phyloP scores from a whole-genome alignment of 2,797 vertebrate species.

The Antrozous pallidus region DNA sequence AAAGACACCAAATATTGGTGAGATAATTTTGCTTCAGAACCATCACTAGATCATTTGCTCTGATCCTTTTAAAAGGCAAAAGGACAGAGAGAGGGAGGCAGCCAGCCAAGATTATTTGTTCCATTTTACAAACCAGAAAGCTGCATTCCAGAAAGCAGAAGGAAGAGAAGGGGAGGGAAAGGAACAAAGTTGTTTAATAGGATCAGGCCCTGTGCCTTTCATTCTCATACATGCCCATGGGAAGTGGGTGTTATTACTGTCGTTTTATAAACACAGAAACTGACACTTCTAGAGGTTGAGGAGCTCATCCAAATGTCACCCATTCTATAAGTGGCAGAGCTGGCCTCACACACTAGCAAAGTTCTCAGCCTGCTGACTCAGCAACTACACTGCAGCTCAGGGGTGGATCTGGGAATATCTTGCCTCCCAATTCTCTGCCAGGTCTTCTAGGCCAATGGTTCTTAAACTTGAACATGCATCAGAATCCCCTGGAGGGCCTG shows the following conservation, averaged over 20 bases:
- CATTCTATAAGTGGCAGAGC: background rate
- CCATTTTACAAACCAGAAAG: background rate
- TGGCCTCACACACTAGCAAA: background rate
- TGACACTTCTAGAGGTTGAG: background rate
- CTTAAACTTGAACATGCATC: background rate
- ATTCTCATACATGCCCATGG: background rate
- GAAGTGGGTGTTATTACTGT: background rate
- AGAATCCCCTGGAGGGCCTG: conserved; percentile 58
- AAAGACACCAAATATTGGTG: background rate
- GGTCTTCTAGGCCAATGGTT: conserved; percentile 4
- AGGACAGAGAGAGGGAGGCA: background rate
- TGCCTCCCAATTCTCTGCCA: background rate
- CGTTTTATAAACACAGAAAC: background rate
- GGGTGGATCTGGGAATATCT: background rate
- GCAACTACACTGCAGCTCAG: background rate
- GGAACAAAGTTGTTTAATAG: background rate
- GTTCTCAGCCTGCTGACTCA: conserved; percentile 21
- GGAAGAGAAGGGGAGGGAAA: background rate
- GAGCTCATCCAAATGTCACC: background rate
- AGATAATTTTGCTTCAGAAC: background rate
- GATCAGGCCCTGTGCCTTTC: background rate
- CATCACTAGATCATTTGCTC: background rate
- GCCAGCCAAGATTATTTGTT: background rate
- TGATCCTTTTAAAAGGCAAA: background rate
- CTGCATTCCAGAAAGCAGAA: background rate